A percentile compares a stretch with the other conserved stretches of the same genome.
Evolutionary conservation across 2,888 invertebrate genomes (phyloP).

Genomic region (Microctonus brassicae): DNA sequence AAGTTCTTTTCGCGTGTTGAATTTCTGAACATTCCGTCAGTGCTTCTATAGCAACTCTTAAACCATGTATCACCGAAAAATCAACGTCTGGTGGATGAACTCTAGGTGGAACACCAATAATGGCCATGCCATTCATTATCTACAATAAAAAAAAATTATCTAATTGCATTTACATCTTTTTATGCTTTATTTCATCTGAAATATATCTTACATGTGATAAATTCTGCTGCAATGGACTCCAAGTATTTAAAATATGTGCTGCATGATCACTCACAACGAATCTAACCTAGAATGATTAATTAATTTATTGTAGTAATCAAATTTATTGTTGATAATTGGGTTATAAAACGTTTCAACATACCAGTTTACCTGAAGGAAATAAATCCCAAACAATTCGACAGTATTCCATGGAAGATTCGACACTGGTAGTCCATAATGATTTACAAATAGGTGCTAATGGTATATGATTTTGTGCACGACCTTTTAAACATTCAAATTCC

Average conservation of each 20-base stretch:
- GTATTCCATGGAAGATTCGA: constrained; percentile 96
- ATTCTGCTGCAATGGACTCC: constrained; percentile 87
- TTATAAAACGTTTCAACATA: constrained; percentile 63
- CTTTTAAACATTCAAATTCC: constrained; percentile 80
- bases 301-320: constrained; percentile 22
- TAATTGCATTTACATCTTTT: neutral
- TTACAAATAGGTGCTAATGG: constrained; percentile 89
- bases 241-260: constrained; percentile 87
- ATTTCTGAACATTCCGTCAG: constrained; percentile 85
- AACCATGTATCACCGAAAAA: constrained; percentile 83
- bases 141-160: constrained; percentile 61
- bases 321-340: neutral
- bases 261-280: constrained; percentile 91
- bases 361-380: constrained; percentile 91
- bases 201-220: constrained; percentile 80
- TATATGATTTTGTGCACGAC: constrained; percentile 76
- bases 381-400: constrained; percentile 97
- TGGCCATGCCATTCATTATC: constrained; percentile 86
- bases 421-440: constrained; percentile 95
- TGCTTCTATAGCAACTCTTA: constrained; percentile 88
- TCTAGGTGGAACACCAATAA: constrained; percentile 83
- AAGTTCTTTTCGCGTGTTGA: constrained; percentile 75
- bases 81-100: constrained; percentile 75
- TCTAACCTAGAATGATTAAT: constrained; percentile 75
- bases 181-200: neutral